phyloP scores from a whole-genome alignment of 2,113 vertebrate genomes.

The Otolemur garnettii region DNA sequence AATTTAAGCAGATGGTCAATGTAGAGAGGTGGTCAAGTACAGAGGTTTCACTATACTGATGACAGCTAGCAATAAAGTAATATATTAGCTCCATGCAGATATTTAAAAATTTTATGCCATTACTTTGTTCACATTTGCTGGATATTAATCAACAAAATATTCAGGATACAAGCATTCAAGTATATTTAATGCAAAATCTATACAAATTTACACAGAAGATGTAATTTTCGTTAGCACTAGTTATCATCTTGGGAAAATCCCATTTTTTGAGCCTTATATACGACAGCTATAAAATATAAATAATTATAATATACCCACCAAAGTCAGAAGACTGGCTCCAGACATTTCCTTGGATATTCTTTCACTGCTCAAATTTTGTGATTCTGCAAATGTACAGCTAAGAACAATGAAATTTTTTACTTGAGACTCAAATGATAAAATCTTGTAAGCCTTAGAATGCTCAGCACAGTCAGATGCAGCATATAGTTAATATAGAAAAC shows the following conservation, averaged over 20 bases:
- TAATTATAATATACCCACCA: not conserved
- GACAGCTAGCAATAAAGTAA: too few relatives aligned
- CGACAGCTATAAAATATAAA: conserved; percentile 5
- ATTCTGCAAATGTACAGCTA: conserved; percentile 1
- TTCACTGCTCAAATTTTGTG: not conserved
- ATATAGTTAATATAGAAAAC: not conserved
- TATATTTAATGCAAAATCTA: not conserved
- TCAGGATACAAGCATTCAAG: too few relatives aligned
- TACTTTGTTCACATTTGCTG: too few relatives aligned
- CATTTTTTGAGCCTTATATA: not conserved
- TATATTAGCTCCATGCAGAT: too few relatives aligned
- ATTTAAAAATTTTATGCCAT: too few relatives aligned
- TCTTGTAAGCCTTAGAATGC: not conserved
- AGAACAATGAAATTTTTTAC: conserved; percentile 29
- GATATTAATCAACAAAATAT: too few relatives aligned
- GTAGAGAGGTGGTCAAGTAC: too few relatives aligned
- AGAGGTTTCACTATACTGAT: too few relatives aligned
- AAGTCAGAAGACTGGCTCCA: not conserved
- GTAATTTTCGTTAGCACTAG: not conserved
- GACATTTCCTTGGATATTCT: not conserved
- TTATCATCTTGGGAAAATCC: not conserved
- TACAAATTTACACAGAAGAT: not conserved
- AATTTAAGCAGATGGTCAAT: too few relatives aligned
- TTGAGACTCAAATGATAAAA: not conserved
- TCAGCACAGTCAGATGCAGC: not conserved